Conservation (phyloP, 2,797 vertebrate species). For the Takifugu ocellatus region DNA sequence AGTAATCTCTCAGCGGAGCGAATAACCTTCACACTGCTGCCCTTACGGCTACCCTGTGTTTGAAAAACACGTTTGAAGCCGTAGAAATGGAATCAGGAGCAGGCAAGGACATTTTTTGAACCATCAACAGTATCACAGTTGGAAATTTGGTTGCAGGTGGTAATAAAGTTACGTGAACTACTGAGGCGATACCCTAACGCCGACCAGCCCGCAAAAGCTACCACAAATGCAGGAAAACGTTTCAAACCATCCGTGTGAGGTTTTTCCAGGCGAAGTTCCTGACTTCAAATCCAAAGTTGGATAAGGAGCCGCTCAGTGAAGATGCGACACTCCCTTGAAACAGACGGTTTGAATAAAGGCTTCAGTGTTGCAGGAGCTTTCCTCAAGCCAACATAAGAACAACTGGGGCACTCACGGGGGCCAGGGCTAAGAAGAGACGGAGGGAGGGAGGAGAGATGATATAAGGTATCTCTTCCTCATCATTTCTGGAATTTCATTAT, state of each 20-base stretch:
- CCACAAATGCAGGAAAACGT: slow-evolving; percentile 34
- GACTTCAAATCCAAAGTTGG: slow-evolving; percentile 32
- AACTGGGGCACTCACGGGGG: slow-evolving; percentile 36
- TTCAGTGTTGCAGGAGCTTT: slow-evolving; percentile 35
- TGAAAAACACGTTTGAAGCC: too few species aligned
- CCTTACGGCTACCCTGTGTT: too few species aligned
- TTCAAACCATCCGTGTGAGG: slow-evolving; percentile 38
- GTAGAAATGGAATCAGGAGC: too few species aligned
- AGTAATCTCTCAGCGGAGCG: slow-evolving; percentile 12
- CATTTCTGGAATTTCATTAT: slow-evolving; percentile 81
- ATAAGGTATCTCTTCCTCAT: slow-evolving; percentile 70
- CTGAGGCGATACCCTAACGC: slow-evolving; percentile 32
- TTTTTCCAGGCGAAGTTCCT: slow-evolving; percentile 20
- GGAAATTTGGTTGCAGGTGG: too few species aligned
- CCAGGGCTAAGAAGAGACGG: slow-evolving; percentile 39
- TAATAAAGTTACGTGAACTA: slow-evolving; percentile 8
- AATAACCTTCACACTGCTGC: background rate
- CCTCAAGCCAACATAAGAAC: slow-evolving; percentile 21
- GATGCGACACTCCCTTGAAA: slow-evolving; percentile 30
- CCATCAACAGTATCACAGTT: background rate
- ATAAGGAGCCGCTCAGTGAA: slow-evolving; percentile 31
- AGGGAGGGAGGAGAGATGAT: slow-evolving; percentile 55
- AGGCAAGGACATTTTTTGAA: too few species aligned
- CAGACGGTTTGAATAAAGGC: slow-evolving; percentile 44
- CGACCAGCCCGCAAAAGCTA: slow-evolving; percentile 37